Evolutionary conservation across 2,113 vertebrate species (phyloP).

Genomic region (Pipra filicauda): DNA sequence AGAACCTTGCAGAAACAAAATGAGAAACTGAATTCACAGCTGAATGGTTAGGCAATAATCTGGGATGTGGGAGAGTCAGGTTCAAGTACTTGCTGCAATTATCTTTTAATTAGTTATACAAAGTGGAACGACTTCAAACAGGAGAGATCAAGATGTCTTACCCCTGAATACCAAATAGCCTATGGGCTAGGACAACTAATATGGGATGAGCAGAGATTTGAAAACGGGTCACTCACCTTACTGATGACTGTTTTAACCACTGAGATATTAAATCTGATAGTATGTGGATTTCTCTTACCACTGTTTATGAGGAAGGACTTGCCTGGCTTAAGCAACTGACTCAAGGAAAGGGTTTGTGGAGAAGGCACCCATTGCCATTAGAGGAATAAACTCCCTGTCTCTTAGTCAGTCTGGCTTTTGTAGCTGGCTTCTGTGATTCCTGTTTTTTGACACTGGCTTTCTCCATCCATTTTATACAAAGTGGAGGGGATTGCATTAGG

Average conservation of each 20-base stretch:
- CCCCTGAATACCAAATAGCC: conserved; percentile 41
- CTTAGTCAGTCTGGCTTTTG: not conserved
- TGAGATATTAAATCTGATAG: conserved; percentile 62
- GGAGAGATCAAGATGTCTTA: conserved; percentile 39
- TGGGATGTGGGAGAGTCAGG: conserved; percentile 55
- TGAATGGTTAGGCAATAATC: conserved; percentile 48
- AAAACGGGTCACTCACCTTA: conserved; percentile 47
- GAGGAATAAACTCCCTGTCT: not conserved
- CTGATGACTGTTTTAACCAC: conserved; percentile 61
- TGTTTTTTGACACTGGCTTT: not conserved
- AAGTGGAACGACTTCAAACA: conserved; percentile 67
- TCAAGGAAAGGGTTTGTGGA: conserved; percentile 10
- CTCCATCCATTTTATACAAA: not conserved
- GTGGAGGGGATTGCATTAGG: not conserved
- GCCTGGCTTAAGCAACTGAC: conserved; percentile 15
- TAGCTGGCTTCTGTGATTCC: not conserved
- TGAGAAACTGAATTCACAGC: conserved; percentile 4
- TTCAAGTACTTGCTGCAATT: conserved; percentile 57
- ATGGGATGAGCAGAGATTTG: conserved; percentile 35
- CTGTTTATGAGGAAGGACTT: conserved; percentile 42
- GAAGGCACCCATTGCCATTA: not conserved
- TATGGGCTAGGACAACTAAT: conserved; percentile 49
- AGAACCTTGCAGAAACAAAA: conserved; percentile 12
- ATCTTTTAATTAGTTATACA: conserved; percentile 69
- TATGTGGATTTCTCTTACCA: conserved; percentile 16